Conservation (phyloP, 2,797 vertebrate genomes). For the Oceanodroma leucorhoa region DNA sequence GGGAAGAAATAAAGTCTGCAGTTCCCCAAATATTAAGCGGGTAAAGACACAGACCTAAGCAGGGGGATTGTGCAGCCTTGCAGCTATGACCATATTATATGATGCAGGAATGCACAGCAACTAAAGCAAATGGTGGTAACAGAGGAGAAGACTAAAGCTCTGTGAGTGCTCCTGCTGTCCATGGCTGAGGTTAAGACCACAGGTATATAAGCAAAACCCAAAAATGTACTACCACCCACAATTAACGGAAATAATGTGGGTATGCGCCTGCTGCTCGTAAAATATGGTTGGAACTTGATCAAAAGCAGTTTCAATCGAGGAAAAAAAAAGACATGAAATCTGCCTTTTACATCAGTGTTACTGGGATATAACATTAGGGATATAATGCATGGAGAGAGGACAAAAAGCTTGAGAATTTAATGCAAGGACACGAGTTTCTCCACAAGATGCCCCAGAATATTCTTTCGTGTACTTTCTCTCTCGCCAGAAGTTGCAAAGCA, state of each 20-base stretch:
- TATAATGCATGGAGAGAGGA: accelerated
- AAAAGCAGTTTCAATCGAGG: background rate
- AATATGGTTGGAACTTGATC: background rate
- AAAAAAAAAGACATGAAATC: too few species aligned
- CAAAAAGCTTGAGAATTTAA: background rate
- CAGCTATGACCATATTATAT: accelerated
- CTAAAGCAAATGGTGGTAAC: accelerated
- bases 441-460: too few species aligned
- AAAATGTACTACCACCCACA: accelerated
- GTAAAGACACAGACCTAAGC: background rate
- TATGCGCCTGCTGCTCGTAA: background rate
- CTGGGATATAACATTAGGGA: accelerated
- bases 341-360: accelerated
- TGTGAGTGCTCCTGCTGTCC: accelerated
- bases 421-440: background rate
- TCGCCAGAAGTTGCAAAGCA: too few species aligned
- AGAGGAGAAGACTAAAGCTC: background rate
- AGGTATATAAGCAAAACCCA: accelerated
- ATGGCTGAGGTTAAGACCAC: accelerated
- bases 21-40: background rate
- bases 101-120: background rate
- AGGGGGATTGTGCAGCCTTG: background rate
- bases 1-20: background rate
- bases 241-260: accelerated
- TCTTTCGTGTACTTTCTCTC: background rate